Base-by-base conservation (phyloP, 2,888 invertebrate species). In the Agrochola litura region DNA sequence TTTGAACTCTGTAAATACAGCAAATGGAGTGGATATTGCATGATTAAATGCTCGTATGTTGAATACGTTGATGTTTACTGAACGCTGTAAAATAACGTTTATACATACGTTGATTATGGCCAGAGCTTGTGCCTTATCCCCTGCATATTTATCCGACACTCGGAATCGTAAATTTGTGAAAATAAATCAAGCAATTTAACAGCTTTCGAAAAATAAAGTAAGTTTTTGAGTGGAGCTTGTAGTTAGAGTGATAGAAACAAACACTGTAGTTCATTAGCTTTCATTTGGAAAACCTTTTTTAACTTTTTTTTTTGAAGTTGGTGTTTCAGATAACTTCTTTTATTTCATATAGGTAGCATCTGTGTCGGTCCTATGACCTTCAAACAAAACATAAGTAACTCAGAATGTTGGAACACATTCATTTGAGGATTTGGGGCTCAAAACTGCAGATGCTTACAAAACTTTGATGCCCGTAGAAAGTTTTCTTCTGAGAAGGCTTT, bases 91-190 rank as follows among this genome's bases (percentile, higher is more conserved):
- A 76, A 70, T 76, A 74, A 46, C 60, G 60, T 79, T 83, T 76
- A 83, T 76, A 74, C 74, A 82, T 70, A 74, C 77, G 75, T 54
- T 75, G 72, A 81, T 67, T 73, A 69, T 10, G 73, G 79, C 64
- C 67, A 65, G 74, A 79, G 79, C 68, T 75, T 54, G 49, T 86
- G 86, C 83, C 75, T 71, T 58, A 76, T 70, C 58, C 54, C 60
- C 19, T 83, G 66, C 84, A 84, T 84, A 83, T 84, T 84, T 67
- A 79, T 76, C 25, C n/a, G 41, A 41, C 63, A 61, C 73, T 80
- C n/a, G 37, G 56, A 82, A 70, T 76, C 69, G 61, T 66, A 65
- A 69, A 83, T 73, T 65, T 41, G 56, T 69, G 22, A 16, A 49
- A 61, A 30, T 16, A 4, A n/a, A 14, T 46, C 8, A 0, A 46